phyloP scores from a whole-genome alignment of 2,797 vertebrate genomes.

The Calcarius lapponicus region DNA sequence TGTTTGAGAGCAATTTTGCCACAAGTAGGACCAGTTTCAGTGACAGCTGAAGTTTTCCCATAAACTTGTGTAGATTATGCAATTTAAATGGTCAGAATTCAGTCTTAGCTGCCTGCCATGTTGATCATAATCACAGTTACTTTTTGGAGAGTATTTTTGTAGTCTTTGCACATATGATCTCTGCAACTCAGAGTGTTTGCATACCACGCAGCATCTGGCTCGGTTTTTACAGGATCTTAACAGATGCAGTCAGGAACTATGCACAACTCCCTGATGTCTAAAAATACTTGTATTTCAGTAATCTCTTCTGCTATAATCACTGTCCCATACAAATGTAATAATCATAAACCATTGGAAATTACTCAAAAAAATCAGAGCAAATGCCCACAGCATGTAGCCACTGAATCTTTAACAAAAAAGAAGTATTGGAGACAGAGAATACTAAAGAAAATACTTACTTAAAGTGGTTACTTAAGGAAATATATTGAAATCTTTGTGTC shows the following conservation, averaged over 20 bases:
- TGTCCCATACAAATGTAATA: neutral
- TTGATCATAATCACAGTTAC: slow-evolving; percentile 28
- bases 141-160: slow-evolving; percentile 15
- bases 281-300: slow-evolving; percentile 44
- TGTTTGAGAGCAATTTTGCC: slow-evolving; percentile 10
- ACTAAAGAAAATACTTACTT: neutral
- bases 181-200: slow-evolving; percentile 11
- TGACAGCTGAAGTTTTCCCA: slow-evolving; percentile 30
- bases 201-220: slow-evolving; percentile 49
- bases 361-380: neutral
- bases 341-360: neutral
- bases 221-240: slow-evolving; percentile 3
- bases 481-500: neutral
- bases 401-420: neutral
- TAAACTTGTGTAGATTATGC: neutral
- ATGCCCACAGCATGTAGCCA: neutral
- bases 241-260: slow-evolving; percentile 46
- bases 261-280: slow-evolving; percentile 19
- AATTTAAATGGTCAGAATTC: slow-evolving; percentile 12
- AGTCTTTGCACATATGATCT: slow-evolving; percentile 31
- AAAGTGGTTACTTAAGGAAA: neutral
- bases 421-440: neutral
- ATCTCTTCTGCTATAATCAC: neutral
- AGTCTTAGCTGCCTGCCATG: neutral
- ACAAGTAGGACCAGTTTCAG: neutral